Base-by-base conservation (phyloP, 2,888 invertebrate genomes). In the Heliconius cydno region DNA sequence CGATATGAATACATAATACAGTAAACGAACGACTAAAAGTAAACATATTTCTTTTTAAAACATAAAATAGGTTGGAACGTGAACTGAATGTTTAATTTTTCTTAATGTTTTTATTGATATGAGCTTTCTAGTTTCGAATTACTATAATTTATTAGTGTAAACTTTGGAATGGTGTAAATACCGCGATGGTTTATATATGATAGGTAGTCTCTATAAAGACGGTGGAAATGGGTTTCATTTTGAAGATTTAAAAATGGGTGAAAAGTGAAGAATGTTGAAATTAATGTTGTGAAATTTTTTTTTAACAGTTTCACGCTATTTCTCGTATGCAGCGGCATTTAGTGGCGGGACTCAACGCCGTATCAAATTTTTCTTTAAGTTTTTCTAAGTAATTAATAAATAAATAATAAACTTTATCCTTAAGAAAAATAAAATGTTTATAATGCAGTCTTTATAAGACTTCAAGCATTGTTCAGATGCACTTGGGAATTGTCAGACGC, bases 1-100 rank as follows among this genome's bases (percentile, higher is more conserved):
- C 84, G 86, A 83, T 83, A 80, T 38, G 86, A 86, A 85, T 87
- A 85, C 82, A 81, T 84, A 85, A 84, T 82, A 84, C 78, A 84
- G 80, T 80, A 82, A 83, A 75, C 15, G 82, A 85, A 82, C 77
- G 72, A 57, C 82, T 86, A 19, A 41, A 41, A 19, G 84, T 82
- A 65, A 74, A 78, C 74, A 74, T 38, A 75, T 76, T 78, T 74
- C 78, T 71, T 76, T 76, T 82, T 77, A 81, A 82, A 80, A 73
- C 73, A 73, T 60, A 38, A 73, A 81, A 82, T 80, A 82, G 81
- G 52, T 67, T 77, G 77, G 57, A 68, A 60, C 82, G 82, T 82
- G 82, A 71, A 28, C 30, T 77, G 82, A 79, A 79, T 82, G 68
- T 77, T 67, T 66, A 66, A 38, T 25, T 46, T 46, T 41, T 30